Base-by-base conservation (phyloP, 2,888 invertebrate species). In the Auanema freiburgensis region DNA sequence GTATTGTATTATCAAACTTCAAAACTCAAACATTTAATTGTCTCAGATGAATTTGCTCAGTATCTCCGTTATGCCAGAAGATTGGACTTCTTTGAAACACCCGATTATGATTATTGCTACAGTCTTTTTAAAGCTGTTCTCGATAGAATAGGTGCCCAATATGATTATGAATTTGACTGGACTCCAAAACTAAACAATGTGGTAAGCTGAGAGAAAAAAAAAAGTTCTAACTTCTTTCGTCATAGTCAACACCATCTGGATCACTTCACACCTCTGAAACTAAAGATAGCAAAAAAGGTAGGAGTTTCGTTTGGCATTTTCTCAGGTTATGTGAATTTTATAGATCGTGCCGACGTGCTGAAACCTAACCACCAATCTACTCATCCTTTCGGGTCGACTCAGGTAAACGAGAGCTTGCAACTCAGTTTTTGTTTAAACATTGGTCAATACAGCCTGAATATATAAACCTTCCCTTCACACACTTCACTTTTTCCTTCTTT, bases 1-100 rank as follows among this genome's bases (percentile, higher is more conserved):
- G 89, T 89, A 57, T 24, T n/a, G 50, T 49, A 8, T 8, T 23
- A 21, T 21, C 4, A 46, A 46, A 2, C 21, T 18, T 16, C 46
- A 46, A 18, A 46, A 8, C 21, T 46, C 46, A 46, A 21, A 46
- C 49, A 55, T 46, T 6, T 21, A 11, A 55, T 49, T 14, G 51
- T 68, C 88, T 89, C 91, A 84, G 97, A 97, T 86, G 97, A 98
- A 88, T 90, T 98, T 89, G 92, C 95, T 74, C 93, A 92, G 85
- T 98, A 98, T 87, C 89, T 98, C 81, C 91, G 95, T 84, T 98
- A 98, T 88, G 97, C 98, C 69, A 89, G 89, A 64, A 90, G 94
- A 85, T 88, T 98, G 86, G 98, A 98, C 88, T 98, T 98, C 89
- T 98, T 97, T 88, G 98, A 98, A 88, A 93, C 94, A 78, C 98